A percentile compares a stretch with the other conserved stretches of the same genome.
These are phyloP conservation scores for Notarius quadriscutis DNA, from an alignment of 2,113 vertebrate species.

Conservation along the genomic window DNA sequence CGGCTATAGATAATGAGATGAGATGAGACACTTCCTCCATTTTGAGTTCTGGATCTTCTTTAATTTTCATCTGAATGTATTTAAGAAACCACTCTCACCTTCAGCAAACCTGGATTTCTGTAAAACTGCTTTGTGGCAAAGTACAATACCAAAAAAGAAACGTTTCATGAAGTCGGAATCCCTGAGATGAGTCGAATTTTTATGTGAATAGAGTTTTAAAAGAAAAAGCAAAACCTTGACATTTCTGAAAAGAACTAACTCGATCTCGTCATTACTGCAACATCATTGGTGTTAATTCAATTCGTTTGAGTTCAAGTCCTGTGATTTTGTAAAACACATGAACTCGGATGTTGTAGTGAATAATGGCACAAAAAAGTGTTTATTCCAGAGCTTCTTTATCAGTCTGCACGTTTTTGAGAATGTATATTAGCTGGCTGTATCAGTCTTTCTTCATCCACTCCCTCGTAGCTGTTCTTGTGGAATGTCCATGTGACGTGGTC, in stretches of 20 bases:
- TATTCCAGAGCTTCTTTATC: background rate
- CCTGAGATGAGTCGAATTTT: background rate
- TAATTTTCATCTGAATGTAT: background rate
- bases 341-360: background rate
- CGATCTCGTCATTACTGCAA: background rate
- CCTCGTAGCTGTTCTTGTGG: conserved; percentile 4
- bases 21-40: background rate
- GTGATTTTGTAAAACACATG: background rate
- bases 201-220: background rate
- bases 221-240: background rate
- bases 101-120: background rate
- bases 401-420: background rate
- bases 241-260: background rate
- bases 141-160: no score
- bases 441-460: background rate
- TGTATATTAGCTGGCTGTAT: background rate
- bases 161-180: background rate
- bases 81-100: background rate
- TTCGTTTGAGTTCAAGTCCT: background rate
- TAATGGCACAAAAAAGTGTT: background rate
- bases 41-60: background rate
- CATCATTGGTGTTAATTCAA: background rate
- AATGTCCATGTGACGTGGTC: conserved; percentile 60
- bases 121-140: no score
- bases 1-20: no score